Base-by-base conservation (phyloP, 2,797 vertebrate genomes). In the Chanos chanos region DNA sequence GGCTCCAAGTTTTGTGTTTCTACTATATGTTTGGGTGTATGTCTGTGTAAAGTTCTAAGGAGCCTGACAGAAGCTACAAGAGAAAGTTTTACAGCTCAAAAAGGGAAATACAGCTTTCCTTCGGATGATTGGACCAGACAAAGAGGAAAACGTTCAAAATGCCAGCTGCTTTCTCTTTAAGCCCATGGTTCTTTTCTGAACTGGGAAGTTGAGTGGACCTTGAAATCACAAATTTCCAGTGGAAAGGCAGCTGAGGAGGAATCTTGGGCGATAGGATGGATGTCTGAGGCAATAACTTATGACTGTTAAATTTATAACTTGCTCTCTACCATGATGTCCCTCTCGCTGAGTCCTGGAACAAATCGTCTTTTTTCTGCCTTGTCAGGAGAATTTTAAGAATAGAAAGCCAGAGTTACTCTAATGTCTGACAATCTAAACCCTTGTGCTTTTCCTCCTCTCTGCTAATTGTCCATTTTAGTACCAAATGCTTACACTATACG, bases 1-100 rank as follows among this genome's bases (percentile, higher is more conserved):
- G 28, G 25, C 34, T 48, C 24, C 22, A 41, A 56, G 52, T 43
- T 50, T 59, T 75, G 54, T 72, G 54, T 62, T 36, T 61, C 62
- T 64, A 61, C 52, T 47, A 68, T 47, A 30, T 70, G 64, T 71
- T 68, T 74, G 66, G 71, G 73, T 71, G 72, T 77, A 64, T 77
- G 74, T 55, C 16, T 66, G 74, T 61, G 68, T 71, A 63, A 59
- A 54, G 58, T 68, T n/a, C 34, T 71, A 18, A 61, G 49, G 45
- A 39, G 15, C 41, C 48, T 52, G 43, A 54, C 39, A 25, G 44
- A 30, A 66, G 48, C 13, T 19, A 27, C 37, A 51, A 18, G 4
- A 36, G 67, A 31, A 40, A 24, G 45, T n/a, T 56, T 64, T 50
- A 51, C 30, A 19, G 15, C 40, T 62, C 55, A 22, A 65, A 65